Base-by-base conservation (phyloP, 2,888 invertebrate genomes). In the Rhimphoctona megacephalus region DNA sequence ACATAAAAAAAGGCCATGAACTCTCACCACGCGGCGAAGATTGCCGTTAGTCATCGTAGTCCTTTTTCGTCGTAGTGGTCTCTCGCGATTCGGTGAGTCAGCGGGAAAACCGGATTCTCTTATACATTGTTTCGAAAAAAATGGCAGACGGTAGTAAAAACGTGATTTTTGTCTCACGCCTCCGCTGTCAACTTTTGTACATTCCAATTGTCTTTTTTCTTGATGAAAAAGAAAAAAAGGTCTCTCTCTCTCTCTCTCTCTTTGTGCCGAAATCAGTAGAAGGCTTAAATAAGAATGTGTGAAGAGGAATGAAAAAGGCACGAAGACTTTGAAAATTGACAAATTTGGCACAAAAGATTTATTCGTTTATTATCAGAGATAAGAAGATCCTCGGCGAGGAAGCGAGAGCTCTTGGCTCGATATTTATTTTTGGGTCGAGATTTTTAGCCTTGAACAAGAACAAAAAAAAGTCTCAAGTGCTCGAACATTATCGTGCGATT, bases 31-130 rank as follows among this genome's bases (percentile, higher is more conserved):
- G 79, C 43, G 69, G 69, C 82, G 36, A 76, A 78, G 73, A 77
- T 73, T 78, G 81, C 69, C 69, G 70, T 85, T 82, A 82, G 82
- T 85, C 85, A 82, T 82, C 73, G 67, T 67, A 73, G 73, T 74
- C 79, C 79, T 85, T 81, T 54, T 54, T 73, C 81, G 43, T 72
- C 76, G 85, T 78, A 43, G 82, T 70, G 25, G 49, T 69, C 72
- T 52, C 79, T 64, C 74, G 74, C 78, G 78, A 83, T 36, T 76
- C 81, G 80, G 83, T 86, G 85, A 86, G 70, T 86, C 85, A 86
- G 83, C 79, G 17, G 83, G 80, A 54, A 83, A 86, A 86, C 85
- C 85, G 85, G 85, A 86, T 86, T 86, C 80, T 86, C 57, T 76
- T 66, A 43, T 67, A 74, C 30, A n/a, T 46, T 33, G 72, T 69